These are phyloP conservation scores for Liasis olivaceus DNA, from an alignment of 2,797 vertebrate genomes.

Conservation along the genomic window DNA sequence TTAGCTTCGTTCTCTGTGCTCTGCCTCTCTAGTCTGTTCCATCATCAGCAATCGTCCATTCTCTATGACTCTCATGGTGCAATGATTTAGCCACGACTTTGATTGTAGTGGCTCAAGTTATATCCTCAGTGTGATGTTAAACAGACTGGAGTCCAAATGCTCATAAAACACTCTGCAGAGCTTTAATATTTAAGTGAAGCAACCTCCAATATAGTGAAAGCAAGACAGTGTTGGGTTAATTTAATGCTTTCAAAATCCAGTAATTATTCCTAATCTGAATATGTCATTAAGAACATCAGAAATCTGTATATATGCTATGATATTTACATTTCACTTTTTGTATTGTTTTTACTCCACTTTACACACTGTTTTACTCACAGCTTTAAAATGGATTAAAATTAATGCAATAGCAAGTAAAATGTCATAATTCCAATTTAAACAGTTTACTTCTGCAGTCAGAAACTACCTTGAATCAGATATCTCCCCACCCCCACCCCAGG, in stretches of 20 bases:
- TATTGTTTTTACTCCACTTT: no score
- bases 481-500: not conserved
- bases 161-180: not conserved
- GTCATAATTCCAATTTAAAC: slow-evolving; percentile 38
- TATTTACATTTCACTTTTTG: no score
- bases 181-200: not conserved
- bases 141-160: not conserved
- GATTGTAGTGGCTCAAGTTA: no score
- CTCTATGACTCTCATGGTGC: no score
- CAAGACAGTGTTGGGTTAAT: not conserved
- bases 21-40: no score
- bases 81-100: no score
- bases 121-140: no score
- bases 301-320: no score
- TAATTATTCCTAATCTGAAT: not conserved
- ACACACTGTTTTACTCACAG: no score
- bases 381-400: no score
- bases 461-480: slow-evolving; percentile 32
- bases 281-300: not conserved
- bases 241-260: not conserved
- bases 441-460: slow-evolving; percentile 28
- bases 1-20: no score
- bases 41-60: no score
- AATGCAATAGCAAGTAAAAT: slow-evolving; percentile 8
- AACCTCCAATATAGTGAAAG: not conserved